Percentiles rank a stretch among this genome's conserved stretches.
Conservation (phyloP, 2,797 vertebrate species). For the Poecilia wingei region DNA sequence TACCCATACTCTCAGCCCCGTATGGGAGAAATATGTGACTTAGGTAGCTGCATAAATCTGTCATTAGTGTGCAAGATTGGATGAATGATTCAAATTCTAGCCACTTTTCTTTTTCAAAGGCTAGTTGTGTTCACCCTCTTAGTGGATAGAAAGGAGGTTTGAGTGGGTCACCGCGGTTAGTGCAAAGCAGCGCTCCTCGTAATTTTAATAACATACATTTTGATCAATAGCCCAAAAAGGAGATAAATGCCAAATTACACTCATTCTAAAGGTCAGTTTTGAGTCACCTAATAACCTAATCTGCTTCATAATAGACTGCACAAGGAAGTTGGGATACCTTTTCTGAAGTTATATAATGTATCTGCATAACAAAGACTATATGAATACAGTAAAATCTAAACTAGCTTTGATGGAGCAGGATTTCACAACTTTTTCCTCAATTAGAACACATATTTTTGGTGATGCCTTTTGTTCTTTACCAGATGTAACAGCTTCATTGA, state of each 20-base stretch:
- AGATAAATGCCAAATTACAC: conserved; percentile 11
- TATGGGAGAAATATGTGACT: conserved; percentile 30
- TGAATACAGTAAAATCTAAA: no score
- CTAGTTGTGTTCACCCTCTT: conserved; percentile 33
- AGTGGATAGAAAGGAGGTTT: neutral
- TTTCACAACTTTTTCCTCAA: neutral
- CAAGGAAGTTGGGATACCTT: neutral
- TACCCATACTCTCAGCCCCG: conserved; percentile 30
- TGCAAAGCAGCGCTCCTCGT: conserved; percentile 33
- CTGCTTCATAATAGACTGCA: neutral
- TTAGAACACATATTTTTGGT: neutral
- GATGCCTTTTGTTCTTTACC: neutral
- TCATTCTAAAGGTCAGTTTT: conserved; percentile 25
- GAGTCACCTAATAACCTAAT: neutral
- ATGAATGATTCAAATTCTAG: conserved; percentile 55
- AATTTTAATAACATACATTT: conserved; percentile 55
- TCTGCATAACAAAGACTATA: no score
- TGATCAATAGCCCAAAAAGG: conserved; percentile 35
- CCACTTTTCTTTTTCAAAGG: conserved; percentile 55
- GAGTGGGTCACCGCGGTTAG: conserved; percentile 34
- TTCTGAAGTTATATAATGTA: no score
- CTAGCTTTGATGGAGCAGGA: neutral
- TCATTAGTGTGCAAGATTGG: conserved; percentile 45
- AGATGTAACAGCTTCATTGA: neutral
- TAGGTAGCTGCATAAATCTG: conserved; percentile 49